Base-by-base conservation (phyloP, 92 coral and sea anemone genomes). In the Parazoanthus swiftii region DNA sequence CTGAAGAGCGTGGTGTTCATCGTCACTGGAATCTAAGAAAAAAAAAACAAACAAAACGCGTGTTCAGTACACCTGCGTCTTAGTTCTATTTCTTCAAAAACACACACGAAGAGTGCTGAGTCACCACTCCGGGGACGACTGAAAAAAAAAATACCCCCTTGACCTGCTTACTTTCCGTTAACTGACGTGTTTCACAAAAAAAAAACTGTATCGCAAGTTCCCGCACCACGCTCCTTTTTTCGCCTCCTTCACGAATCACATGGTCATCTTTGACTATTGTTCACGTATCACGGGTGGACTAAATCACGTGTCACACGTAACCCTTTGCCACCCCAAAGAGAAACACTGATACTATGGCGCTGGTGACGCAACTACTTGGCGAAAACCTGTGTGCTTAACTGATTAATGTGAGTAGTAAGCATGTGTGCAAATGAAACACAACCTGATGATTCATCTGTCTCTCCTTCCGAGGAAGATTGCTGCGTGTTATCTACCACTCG, bases 401-500 rank as follows among this genome's bases (percentile, higher is more conserved):
- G 33, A 18, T 5, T 18, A 21, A 5, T 14, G 70, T 63, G 8
- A 20, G 21, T 63, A 63, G 14, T 26, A 5, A 54, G 4, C 14
- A 5, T 13, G 20, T 48, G n/a, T 29, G 35, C 8, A 78, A 56
- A 16, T 39, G n/a, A 13, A 39, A 39, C 43, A 70, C 21, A 70
- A 84, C 87, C 87, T 23, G 87, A 84, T 0, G 87, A 84, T 35
- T 84, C 87, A 10, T 70, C 88, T 11, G 81, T 81, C 3, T 50
- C 85, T n/a, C 67, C 86, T 10, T 67, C 86, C 1, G 68, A 21
- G 23, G 92, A 89, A 21, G 92, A 87, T n/a, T 85, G 80, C 51
- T 90, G 78, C 9, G 65, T 77, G 56, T 89, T 88, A 39, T 89
- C 94, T 15, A 92, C 71, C 25, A 92, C 87, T 46, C 92, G 86